Conservation (phyloP, 1,140 invertebrate genomes). For the Brachionus calyciflorus region DNA sequence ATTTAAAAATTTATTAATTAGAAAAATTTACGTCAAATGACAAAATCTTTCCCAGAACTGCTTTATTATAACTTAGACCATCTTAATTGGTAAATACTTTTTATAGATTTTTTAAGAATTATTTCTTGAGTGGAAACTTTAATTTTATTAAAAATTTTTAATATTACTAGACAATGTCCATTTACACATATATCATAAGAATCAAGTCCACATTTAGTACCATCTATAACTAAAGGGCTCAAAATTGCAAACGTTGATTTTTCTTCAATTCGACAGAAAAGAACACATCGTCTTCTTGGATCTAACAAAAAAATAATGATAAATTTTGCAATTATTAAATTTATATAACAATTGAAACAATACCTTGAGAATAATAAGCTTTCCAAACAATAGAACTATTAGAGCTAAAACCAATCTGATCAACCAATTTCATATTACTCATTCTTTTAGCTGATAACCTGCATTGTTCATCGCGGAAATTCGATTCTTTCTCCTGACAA, state of each 20-base stretch:
- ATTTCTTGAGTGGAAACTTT: too few relatives aligned
- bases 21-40: too few relatives aligned
- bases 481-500: background rate
- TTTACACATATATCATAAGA: slow-evolving; percentile 46
- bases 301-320: background rate
- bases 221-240: slow-evolving; percentile 31
- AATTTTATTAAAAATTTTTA: too few relatives aligned
- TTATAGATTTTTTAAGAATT: too few relatives aligned
- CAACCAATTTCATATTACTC: background rate
- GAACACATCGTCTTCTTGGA: slow-evolving; percentile 4
- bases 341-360: background rate
- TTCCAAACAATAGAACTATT: background rate
- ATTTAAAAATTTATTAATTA: too few relatives aligned
- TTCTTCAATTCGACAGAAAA: slow-evolving; percentile 33
- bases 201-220: slow-evolving; percentile 40
- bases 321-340: background rate
- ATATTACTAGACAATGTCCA: slow-evolving; percentile 40
- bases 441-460: background rate
- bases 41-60: too few relatives aligned
- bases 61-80: too few relatives aligned
- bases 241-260: background rate
- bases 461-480: slow-evolving; percentile 41
- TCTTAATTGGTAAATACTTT: too few relatives aligned
- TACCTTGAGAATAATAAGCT: slow-evolving; percentile 37
- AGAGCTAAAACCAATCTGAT: slow-evolving; percentile 40